phyloP scores from a whole-genome alignment of 2,888 invertebrate genomes.

The Microctonus hyperodae region DNA sequence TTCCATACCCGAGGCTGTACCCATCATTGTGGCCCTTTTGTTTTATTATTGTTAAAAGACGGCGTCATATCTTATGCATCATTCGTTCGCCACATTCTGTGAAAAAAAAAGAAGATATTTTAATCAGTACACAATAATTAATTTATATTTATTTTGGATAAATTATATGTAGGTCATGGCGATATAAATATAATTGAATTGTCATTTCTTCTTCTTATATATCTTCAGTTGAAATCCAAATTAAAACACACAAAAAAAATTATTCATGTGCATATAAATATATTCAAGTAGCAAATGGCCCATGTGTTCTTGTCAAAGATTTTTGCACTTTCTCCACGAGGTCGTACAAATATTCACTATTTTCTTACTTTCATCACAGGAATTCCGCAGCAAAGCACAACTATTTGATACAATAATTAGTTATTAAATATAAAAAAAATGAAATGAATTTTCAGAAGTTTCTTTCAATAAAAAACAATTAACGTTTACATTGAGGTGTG shows the following conservation, averaged over 20 bases:
- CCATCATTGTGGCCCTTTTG: conserved; percentile 59
- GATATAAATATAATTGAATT: not conserved
- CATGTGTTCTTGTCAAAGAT: not conserved
- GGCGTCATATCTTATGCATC: conserved; percentile 55
- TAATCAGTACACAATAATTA: not conserved
- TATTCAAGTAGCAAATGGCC: not conserved
- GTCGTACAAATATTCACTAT: not conserved
- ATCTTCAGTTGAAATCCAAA: not conserved
- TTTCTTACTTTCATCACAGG: not conserved
- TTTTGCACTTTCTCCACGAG: not conserved
- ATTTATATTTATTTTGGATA: not conserved
- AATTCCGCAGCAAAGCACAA: not conserved
- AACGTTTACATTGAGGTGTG: not conserved
- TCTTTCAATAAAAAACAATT: too few species aligned
- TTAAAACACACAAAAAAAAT: too few species aligned
- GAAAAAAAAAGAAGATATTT: conserved; percentile 32
- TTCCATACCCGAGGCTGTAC: conserved; percentile 57
- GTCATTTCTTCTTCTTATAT: not conserved
- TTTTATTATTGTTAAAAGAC: conserved; percentile 48
- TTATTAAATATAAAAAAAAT: too few species aligned
- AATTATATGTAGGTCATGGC: not conserved
- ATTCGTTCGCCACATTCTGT: conserved; percentile 48
- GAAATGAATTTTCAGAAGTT: too few species aligned
- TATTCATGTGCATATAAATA: too few species aligned
- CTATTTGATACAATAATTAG: not conserved